Percentiles rank a stretch among this genome's conserved stretches.
phyloP scores from a whole-genome alignment of 1,140 invertebrate genomes.

The Leptinotarsa lineolata region DNA sequence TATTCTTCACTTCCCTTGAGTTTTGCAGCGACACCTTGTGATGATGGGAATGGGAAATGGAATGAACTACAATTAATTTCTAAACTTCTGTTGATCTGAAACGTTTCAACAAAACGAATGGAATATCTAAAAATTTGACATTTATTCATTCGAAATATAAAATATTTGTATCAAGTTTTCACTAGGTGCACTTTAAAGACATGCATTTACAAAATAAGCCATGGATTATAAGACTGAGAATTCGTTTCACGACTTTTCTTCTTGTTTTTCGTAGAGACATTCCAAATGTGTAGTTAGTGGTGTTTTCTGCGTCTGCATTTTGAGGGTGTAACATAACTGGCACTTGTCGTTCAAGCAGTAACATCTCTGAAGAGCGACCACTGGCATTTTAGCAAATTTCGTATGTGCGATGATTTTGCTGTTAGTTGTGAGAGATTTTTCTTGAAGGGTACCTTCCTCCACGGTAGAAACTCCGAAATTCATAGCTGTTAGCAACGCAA shows the following conservation, averaged over 20 bases:
- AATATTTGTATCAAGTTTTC: no score
- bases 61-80: no score
- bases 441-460: slow-evolving; percentile 61
- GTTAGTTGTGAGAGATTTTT: neutral
- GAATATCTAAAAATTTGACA: no score
- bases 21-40: no score
- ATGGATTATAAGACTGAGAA: no score
- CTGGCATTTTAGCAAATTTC: slow-evolving; percentile 34
- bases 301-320: slow-evolving; percentile 38
- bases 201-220: no score
- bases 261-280: slow-evolving; percentile 32
- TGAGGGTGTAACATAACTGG: slow-evolving; percentile 31
- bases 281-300: slow-evolving; percentile 28
- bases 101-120: no score
- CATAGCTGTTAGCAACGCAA: slow-evolving; percentile 64
- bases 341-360: slow-evolving; percentile 35
- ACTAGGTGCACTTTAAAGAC: no score
- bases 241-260: neutral
- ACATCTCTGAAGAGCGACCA: slow-evolving; percentile 30
- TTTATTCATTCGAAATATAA: no score
- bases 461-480: slow-evolving; percentile 66
- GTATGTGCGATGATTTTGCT: slow-evolving; percentile 9
- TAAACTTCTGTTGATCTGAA: no score
- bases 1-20: no score
- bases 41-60: no score